Evolutionary conservation across 2,113 vertebrate genomes (phyloP), one percentile per base, ranked within the genome.

Genomic region (Sinocyclocheilus anophthalmus): DNA sequence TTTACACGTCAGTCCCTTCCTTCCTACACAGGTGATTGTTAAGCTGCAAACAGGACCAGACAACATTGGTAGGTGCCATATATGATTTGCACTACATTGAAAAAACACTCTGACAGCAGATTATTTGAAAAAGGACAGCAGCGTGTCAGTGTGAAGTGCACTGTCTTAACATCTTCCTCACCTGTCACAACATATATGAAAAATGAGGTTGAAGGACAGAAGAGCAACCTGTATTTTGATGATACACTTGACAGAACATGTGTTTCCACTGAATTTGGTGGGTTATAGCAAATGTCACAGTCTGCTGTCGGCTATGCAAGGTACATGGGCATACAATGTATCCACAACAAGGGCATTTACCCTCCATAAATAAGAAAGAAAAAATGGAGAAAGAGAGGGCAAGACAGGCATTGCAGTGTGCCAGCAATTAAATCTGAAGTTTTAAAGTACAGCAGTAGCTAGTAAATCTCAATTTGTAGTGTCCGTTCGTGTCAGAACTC

Each of bases 391-490:
- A 57, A 57, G 20, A 24, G 50, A 65, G 22, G 45, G 73, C 2
- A 8, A 81, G 61, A 48, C 10, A 61, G 39, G 3, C 22, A 2
- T 2, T 20, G 0, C 78, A 65, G 9, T 50, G 63, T 33, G 26
- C 45, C 81, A 70, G 81, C 65, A 82, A 82, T 82, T 70, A 70
- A 65, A 81, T n/a, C 79, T 48, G n/a, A 8, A 26, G 57, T 63
- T 81, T 81, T 11, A 78, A 42, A 81, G 59, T 26, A 13, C 76
- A 59, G 33, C 37, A 2, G 13, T 45, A 30, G 63, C 80, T 82
- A n/a, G 63, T 70, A 53, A 70, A 53, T 82, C 63, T 69, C 70
- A 37, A 82, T 69, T 67, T 69, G 63, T 26, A 11, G 59, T 81
- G 39, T 48, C 59, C 20, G 59, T 13, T 78, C 8, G 16, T 53